A percentile compares a stretch with the other conserved stretches of the same genome.
phyloP scores from a whole-genome alignment of 2,888 invertebrate genomes.

The Drosophila meridiana region DNA sequence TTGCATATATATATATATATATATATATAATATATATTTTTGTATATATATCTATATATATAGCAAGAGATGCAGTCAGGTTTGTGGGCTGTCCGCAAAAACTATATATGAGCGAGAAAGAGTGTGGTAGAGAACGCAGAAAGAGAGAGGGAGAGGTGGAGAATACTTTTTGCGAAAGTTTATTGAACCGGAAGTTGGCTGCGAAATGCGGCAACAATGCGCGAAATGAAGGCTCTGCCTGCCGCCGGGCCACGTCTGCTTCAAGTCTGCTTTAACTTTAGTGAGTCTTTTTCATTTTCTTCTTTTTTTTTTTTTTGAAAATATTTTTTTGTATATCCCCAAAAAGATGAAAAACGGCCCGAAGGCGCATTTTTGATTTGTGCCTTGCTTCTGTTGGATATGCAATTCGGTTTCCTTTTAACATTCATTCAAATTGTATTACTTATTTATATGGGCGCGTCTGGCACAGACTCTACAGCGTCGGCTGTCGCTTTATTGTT shows the following conservation, averaged over 20 bases:
- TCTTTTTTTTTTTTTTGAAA: background rate
- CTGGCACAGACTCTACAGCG: slow-evolving; percentile 16
- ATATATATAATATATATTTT: background rate
- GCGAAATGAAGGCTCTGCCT: slow-evolving; percentile 28
- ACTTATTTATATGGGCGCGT: slow-evolving; percentile 53
- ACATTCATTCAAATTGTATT: slow-evolving; percentile 41
- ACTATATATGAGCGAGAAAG: slow-evolving; percentile 55
- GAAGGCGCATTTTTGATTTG: slow-evolving; percentile 60
- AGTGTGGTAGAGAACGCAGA: background rate
- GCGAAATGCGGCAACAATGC: slow-evolving; percentile 75
- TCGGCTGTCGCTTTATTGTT: slow-evolving; percentile 66
- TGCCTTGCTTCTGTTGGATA: slow-evolving; percentile 1
- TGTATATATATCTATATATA: background rate
- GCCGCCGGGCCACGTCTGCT: slow-evolving; percentile 29
- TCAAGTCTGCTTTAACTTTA: slow-evolving; percentile 48
- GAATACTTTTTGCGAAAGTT: slow-evolving; percentile 72
- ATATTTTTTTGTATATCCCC: background rate
- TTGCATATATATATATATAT: slow-evolving; percentile 49
- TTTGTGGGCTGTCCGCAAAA: slow-evolving; percentile 23
- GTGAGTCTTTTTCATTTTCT: slow-evolving; percentile 14
- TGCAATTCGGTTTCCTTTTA: slow-evolving; percentile 21
- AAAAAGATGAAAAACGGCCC: slow-evolving; percentile 39
- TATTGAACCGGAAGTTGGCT: slow-evolving; percentile 76
- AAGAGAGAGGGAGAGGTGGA: background rate
- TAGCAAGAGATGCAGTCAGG: background rate